Evolutionary conservation across 2,888 invertebrate genomes (phyloP), one percentile per base, ranked within the genome.

Genomic region (Nomada hirtipes): DNA sequence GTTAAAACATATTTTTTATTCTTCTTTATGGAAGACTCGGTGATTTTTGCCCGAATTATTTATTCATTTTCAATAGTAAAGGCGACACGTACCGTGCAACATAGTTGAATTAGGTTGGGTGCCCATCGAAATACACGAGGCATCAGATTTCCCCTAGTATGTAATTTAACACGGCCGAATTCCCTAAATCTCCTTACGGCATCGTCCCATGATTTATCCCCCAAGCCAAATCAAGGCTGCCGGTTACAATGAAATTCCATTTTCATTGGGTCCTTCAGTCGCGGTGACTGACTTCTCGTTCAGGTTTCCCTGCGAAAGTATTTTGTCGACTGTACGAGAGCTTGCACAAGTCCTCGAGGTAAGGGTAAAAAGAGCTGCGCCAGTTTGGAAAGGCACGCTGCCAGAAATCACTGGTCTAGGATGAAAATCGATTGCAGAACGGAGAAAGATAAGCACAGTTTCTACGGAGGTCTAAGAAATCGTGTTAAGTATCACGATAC

Each of bases 241-340:
- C 13, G n/a, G 20, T 36, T 65, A 73, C 57, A 73, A 69, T 65
- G 64, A 79, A 79, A 68, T 69, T 78, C 81, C 81, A 81, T 81
- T 79, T 73, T 78, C 68, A 52, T 57, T 29, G 57, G 23, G 23
- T 36, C 74, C 15, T 53, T 20, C 10, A 29, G 18, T 20, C 18
- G 15, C 29, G 10, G 13, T 18, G 10, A 50, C 44, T 29, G 29
- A n/a, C 44, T n/a, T 20, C 69, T 42, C 26, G 13, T n/a, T 26
- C 29, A 23, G 13, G 52, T 77, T 78, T 29, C 59, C 47, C 65
- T 60, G 52, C 23, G 71, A 61, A 61, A 80, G 77, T 77, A 77
- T 72, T 61, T 67, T 50, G 64, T 44, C 81, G 79, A 57, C 59
- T 68, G 18, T 53, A 23, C 26, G 47, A 64, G 29, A 57, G 13